Conservation (phyloP, 2,113 vertebrate genomes). For the Madoqua kirkii region DNA sequence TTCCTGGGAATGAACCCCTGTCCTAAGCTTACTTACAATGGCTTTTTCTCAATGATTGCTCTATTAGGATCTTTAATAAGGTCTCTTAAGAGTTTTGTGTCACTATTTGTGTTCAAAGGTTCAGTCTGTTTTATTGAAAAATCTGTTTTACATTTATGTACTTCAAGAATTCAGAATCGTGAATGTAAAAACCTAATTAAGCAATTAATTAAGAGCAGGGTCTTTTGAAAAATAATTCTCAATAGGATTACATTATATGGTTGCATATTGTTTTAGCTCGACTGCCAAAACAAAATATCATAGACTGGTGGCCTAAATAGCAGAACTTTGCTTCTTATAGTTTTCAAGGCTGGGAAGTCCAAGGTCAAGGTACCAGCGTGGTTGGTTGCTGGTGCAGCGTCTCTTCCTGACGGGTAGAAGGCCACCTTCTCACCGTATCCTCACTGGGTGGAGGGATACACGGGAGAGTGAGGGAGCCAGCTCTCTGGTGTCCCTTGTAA, state of each 20-base stretch:
- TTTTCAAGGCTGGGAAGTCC: background rate
- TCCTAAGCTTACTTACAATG: background rate
- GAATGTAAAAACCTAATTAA: background rate
- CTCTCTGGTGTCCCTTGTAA: background rate
- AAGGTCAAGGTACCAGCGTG: background rate
- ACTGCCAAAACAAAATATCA: background rate
- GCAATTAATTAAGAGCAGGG: background rate
- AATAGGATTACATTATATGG: background rate
- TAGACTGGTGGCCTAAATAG: background rate
- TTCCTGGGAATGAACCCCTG: background rate
- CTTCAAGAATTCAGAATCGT: background rate
- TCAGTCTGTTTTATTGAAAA: background rate
- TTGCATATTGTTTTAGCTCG: background rate
- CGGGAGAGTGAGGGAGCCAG: background rate
- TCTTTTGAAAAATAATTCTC: slow-evolving; percentile 11
- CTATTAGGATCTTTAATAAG: background rate
- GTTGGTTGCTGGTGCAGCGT: background rate
- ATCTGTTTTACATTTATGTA: background rate
- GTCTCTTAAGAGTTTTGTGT: background rate
- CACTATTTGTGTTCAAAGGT: background rate
- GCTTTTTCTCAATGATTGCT: background rate
- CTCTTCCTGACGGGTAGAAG: background rate
- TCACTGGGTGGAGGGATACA: background rate
- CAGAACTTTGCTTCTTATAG: background rate
- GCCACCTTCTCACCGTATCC: background rate